These are phyloP conservation scores for Augochlorella aurata DNA, from an alignment of 2,888 invertebrate genomes.

Conservation along the genomic window DNA sequence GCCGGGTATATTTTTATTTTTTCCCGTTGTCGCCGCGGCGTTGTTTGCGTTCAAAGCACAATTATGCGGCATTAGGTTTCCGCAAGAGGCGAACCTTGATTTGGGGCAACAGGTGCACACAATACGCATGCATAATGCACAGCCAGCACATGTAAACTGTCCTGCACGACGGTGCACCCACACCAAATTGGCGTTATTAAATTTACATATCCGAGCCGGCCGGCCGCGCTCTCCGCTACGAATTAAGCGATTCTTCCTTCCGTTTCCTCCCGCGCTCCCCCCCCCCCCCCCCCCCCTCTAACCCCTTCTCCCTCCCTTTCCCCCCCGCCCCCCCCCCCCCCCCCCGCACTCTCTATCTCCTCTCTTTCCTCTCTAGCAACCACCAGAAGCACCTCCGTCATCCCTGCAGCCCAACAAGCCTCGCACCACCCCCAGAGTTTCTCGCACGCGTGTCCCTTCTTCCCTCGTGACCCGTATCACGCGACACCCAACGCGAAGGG, in stretches of 20 bases:
- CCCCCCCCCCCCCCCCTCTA: not conserved
- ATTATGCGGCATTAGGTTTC: constrained; percentile 71
- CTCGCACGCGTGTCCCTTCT: constrained; percentile 9
- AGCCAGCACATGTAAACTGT: constrained; percentile 70
- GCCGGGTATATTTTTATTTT: constrained; percentile 6
- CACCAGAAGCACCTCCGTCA: too few species aligned
- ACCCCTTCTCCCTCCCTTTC: too few species aligned
- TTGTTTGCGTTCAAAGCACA: constrained; percentile 69
- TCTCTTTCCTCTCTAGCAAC: too few species aligned
- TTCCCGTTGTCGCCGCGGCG: constrained; percentile 34
- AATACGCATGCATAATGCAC: constrained; percentile 79
- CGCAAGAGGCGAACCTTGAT: constrained; percentile 72
- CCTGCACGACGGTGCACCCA: constrained; percentile 64
- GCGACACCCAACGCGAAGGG: constrained; percentile 16
- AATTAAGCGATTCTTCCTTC: constrained; percentile 71
- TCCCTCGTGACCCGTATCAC: constrained; percentile 9
- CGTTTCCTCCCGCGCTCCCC: constrained; percentile 32
- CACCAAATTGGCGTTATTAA: constrained; percentile 73
- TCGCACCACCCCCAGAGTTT: not conserved
- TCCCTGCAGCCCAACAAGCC: too few species aligned
- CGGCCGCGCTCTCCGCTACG: constrained; percentile 30
- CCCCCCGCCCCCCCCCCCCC: not conserved
- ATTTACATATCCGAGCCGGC: constrained; percentile 73
- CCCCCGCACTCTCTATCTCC: too few species aligned
- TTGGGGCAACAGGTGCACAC: constrained; percentile 81